Conservation (phyloP, 2,888 invertebrate species). For the Leucoma salicis region DNA sequence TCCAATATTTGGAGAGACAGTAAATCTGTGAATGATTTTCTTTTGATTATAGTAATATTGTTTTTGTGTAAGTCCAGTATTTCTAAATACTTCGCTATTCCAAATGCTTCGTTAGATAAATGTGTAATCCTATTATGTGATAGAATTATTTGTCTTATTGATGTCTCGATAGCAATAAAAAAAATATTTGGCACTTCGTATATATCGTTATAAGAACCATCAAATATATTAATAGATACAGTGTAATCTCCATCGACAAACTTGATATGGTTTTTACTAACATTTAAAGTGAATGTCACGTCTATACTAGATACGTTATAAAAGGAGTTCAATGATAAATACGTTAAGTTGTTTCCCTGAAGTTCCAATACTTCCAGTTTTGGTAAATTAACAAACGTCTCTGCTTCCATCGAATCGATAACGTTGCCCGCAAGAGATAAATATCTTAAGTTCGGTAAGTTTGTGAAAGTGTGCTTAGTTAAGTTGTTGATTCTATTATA, state of each 20-base stretch:
- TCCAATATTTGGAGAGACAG: conserved; percentile 90
- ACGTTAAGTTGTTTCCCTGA: conserved; percentile 88
- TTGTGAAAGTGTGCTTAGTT: conserved; percentile 87
- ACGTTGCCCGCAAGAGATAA: conserved; percentile 92
- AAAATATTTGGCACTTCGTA: conserved; percentile 84
- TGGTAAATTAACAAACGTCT: conserved; percentile 89
- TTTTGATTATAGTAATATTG: conserved; percentile 86
- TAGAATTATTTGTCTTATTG: conserved; percentile 86
- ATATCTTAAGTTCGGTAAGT: conserved; percentile 89
- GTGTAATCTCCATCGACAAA: conserved; percentile 70
- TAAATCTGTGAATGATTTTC: conserved; percentile 89
- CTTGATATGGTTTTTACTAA: conserved; percentile 86
- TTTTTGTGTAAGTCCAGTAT: conserved; percentile 89
- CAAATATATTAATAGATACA: conserved; percentile 85
- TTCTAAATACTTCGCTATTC: conserved; percentile 86
- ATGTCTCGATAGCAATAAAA: conserved; percentile 84
- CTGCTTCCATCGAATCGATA: conserved; percentile 86
- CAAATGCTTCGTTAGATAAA: conserved; percentile 88
- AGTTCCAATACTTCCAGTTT: conserved; percentile 90
- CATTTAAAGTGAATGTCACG: conserved; percentile 87
- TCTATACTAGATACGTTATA: conserved; percentile 85
- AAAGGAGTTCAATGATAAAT: conserved; percentile 86
- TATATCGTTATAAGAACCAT: conserved; percentile 86
- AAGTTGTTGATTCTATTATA: conserved; percentile 89
- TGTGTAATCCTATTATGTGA: conserved; percentile 88